Conservation (phyloP, 2,888 invertebrate genomes). For the Pollenia griseotomentosa region DNA sequence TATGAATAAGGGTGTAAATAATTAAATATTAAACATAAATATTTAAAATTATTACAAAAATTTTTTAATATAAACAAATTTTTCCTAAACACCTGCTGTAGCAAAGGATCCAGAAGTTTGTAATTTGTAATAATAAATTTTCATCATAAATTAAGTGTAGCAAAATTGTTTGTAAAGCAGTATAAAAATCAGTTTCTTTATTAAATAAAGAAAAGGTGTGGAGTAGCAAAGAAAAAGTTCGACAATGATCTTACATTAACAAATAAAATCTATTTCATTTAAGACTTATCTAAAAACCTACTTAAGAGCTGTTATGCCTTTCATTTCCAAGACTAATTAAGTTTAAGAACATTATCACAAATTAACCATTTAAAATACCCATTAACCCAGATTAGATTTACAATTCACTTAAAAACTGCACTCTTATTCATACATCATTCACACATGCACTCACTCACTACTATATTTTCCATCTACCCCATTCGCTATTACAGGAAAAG, state of each 20-base stretch:
- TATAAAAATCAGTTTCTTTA: too few species aligned
- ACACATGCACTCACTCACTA: slow-evolving; percentile 45
- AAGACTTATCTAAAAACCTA: too few species aligned
- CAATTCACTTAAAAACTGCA: slow-evolving; percentile 26
- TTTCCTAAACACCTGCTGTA: neutral
- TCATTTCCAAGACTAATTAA: neutral
- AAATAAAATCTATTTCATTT: too few species aligned
- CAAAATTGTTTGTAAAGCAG: neutral
- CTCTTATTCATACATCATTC: slow-evolving; percentile 43
- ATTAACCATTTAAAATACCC: neutral
- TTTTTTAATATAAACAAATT: neutral
- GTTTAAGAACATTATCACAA: neutral
- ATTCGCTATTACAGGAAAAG: slow-evolving; percentile 77
- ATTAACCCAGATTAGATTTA: slow-evolving; percentile 8
- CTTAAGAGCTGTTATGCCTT: too few species aligned
- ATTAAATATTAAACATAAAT: neutral
- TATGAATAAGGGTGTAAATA: too few species aligned
- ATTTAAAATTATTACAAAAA: neutral
- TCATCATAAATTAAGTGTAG: neutral
- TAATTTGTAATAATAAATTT: neutral
- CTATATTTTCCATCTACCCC: slow-evolving; percentile 29
- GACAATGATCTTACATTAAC: too few species aligned
- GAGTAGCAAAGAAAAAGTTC: too few species aligned
- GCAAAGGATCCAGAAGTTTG: neutral
- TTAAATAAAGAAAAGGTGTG: too few species aligned